Evolutionary conservation across 2,888 invertebrate species (phyloP).

Genomic region (Lycia hirtaria): DNA sequence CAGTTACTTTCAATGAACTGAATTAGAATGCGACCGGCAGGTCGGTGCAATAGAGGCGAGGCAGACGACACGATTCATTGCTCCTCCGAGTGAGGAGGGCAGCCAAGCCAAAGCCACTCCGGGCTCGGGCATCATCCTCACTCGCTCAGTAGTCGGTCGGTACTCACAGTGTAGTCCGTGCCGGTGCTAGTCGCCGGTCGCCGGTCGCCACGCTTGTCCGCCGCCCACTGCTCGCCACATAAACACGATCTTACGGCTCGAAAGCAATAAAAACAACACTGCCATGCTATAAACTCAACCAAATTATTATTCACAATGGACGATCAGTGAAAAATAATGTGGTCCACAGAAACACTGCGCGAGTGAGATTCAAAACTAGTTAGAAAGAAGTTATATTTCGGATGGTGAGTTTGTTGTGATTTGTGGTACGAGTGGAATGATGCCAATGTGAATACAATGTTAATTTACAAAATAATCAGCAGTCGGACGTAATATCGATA

Average conservation of each 20-base stretch:
- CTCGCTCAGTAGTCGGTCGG: conserved; percentile 32
- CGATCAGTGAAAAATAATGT: conserved; percentile 45
- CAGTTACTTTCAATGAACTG: conserved; percentile 57
- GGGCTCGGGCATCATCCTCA: conserved; percentile 14
- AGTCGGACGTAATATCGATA: conserved; percentile 12
- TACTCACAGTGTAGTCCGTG: too few species aligned
- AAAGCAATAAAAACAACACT: conserved; percentile 49
- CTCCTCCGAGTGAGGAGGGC: conserved; percentile 13
- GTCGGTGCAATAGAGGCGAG: conserved; percentile 23
- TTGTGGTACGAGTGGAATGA: conserved; percentile 47
- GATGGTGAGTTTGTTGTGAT: conserved; percentile 59
- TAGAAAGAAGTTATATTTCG: conserved; percentile 47
- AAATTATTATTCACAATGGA: conserved; percentile 50
- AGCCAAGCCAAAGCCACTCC: not conserved
- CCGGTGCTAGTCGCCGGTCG: conserved; percentile 22
- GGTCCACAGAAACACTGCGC: conserved; percentile 34
- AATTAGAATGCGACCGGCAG: conserved; percentile 50
- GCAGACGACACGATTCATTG: conserved; percentile 9
- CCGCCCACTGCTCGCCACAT: conserved; percentile 20
- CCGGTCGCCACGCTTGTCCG: conserved; percentile 20
- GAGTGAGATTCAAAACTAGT: conserved; percentile 39
- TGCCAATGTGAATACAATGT: conserved; percentile 41
- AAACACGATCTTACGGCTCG: conserved; percentile 29
- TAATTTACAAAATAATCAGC: conserved; percentile 50
- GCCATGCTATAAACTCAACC: conserved; percentile 52